Evolutionary conservation across 2,113 vertebrate species (phyloP).

Genomic region (Casuarius casuarius): DNA sequence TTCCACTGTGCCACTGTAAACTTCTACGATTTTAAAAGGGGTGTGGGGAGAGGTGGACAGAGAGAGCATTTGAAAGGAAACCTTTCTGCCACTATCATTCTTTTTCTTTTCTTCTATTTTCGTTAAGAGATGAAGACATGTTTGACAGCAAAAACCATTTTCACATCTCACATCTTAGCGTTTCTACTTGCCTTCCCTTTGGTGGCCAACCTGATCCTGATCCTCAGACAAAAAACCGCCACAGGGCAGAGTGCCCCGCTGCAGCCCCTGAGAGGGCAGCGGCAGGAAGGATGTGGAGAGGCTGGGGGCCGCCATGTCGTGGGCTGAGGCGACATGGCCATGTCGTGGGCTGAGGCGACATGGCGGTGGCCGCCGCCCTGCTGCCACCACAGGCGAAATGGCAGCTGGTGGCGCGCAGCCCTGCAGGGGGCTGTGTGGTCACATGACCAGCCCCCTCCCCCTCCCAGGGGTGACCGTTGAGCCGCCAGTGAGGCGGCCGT

Average conservation of each 20-base stretch:
- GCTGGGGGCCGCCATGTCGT: background rate
- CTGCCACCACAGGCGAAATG: background rate
- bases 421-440: background rate
- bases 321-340: background rate
- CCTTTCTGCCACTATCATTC: fast-evolving
- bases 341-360: background rate
- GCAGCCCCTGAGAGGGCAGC: fast-evolving
- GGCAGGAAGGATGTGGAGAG: background rate
- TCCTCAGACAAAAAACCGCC: fast-evolving
- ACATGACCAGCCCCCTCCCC: background rate
- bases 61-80: background rate
- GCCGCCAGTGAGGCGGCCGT: too few relatives aligned
- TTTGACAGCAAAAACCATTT: background rate
- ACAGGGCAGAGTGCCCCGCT: background rate
- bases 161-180: background rate
- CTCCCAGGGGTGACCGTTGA: background rate
- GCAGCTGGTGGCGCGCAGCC: too few relatives aligned
- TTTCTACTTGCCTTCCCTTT: background rate
- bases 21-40: background rate
- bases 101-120: background rate
- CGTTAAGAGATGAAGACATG: background rate
- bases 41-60: fast-evolving
- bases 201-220: background rate
- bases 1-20: background rate
- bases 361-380: too few relatives aligned